phyloP scores from a whole-genome alignment of 2,888 invertebrate species.

The Achlya flavicornis region DNA sequence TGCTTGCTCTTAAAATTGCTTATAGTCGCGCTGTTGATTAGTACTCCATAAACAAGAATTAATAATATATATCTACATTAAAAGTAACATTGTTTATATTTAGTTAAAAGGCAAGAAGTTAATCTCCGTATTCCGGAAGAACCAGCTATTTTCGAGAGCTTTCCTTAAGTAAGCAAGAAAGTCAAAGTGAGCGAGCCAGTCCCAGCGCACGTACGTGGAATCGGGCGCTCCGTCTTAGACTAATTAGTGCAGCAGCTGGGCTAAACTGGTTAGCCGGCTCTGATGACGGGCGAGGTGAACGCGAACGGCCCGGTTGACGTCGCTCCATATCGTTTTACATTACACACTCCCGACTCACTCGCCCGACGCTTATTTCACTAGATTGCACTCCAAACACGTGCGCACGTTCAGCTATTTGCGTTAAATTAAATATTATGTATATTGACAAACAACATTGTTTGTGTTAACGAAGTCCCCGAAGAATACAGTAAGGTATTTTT shows the following conservation, averaged over 20 bases:
- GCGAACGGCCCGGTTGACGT: conserved; percentile 41
- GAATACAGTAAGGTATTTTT: conserved; percentile 4
- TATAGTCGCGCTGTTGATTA: background rate
- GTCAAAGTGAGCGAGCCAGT: conserved; percentile 48
- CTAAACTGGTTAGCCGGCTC: conserved; percentile 68
- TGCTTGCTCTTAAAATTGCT: conserved; percentile 13
- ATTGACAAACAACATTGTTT: background rate
- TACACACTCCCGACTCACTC: conserved; percentile 34
- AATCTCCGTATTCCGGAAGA: background rate
- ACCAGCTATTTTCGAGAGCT: conserved; percentile 25
- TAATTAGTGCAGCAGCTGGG: conserved; percentile 74
- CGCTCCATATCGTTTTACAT: conserved; percentile 45
- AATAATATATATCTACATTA: too few relatives aligned
- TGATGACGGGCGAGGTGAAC: conserved; percentile 21
- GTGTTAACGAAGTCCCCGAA: background rate
- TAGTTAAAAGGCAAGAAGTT: background rate
- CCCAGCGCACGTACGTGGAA: conserved; percentile 39
- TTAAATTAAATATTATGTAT: conserved; percentile 9
- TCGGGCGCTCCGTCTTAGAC: conserved; percentile 63
- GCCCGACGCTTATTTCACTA: conserved; percentile 49
- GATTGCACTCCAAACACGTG: conserved; percentile 48
- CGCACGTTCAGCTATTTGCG: conserved; percentile 31
- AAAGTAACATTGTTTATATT: background rate
- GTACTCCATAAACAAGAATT: too few relatives aligned
- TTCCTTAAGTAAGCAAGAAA: conserved; percentile 54